Conservation (phyloP, 2,113 vertebrate species). For the Myodes glareolus region DNA sequence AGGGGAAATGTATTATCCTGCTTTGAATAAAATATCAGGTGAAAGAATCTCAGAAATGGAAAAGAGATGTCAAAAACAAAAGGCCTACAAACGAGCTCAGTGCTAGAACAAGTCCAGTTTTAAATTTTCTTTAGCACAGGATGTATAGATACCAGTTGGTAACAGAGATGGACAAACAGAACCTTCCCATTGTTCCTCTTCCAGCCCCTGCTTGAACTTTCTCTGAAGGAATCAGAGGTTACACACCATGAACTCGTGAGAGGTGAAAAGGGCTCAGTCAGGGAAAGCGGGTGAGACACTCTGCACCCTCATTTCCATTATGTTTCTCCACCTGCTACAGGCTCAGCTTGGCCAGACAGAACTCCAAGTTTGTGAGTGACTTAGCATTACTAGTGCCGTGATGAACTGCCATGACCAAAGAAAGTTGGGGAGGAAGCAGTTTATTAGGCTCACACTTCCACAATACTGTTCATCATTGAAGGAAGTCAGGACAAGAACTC, state of each 20-base stretch:
- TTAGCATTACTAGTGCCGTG: background rate
- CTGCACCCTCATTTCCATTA: background rate
- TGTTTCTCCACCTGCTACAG: background rate
- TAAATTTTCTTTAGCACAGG: background rate
- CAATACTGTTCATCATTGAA: background rate
- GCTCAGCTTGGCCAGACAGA: background rate
- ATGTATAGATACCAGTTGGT: background rate
- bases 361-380: background rate
- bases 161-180: no score
- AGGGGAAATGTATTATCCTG: background rate
- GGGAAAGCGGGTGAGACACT: background rate
- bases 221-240: background rate
- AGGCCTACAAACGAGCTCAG: background rate
- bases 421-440: background rate
- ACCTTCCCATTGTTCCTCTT: background rate
- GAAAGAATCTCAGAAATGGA: background rate
- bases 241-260: background rate
- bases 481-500: background rate
- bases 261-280: background rate
- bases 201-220: background rate
- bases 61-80: no score
- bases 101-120: background rate
- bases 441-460: background rate
- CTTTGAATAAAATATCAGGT: background rate
- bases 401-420: background rate